phyloP scores from a whole-genome alignment of 1,140 invertebrate species.

The Meloidogyne exigua region DNA sequence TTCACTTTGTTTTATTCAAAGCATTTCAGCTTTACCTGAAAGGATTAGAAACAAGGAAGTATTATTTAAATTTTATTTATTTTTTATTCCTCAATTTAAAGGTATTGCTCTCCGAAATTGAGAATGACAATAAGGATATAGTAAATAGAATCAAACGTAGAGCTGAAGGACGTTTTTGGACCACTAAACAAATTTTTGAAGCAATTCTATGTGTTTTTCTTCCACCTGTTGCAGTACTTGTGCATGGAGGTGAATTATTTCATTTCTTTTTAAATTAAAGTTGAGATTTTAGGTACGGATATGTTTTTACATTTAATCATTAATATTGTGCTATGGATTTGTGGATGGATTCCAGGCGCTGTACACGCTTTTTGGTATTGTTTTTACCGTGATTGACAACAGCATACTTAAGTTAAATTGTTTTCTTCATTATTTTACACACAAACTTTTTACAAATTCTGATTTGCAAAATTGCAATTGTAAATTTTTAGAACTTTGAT shows the following conservation, averaged over 20 bases:
- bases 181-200: constrained; percentile 12
- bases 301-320: constrained; percentile 24
- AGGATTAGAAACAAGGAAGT: background rate
- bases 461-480: too few species aligned
- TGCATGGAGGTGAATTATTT: constrained; percentile 16
- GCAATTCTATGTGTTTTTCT: constrained; percentile 27
- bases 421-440: background rate
- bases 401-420: background rate
- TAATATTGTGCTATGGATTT: constrained; percentile 32
- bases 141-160: background rate
- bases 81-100: background rate
- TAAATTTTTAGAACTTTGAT: too few species aligned
- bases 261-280: background rate
- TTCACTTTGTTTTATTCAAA: background rate
- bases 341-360: constrained; percentile 26
- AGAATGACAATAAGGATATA: background rate
- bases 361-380: constrained; percentile 34
- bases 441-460: background rate
- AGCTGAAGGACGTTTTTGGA: constrained; percentile 7
- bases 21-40: background rate
- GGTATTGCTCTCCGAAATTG: background rate
- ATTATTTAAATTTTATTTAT: background rate
- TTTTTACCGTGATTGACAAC: constrained; percentile 21
- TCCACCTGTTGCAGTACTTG: constrained; percentile 22
- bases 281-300: background rate